These are phyloP conservation scores for Calyptomena viridis DNA, from an alignment of 2,113 vertebrate genomes.

Conservation along the genomic window DNA sequence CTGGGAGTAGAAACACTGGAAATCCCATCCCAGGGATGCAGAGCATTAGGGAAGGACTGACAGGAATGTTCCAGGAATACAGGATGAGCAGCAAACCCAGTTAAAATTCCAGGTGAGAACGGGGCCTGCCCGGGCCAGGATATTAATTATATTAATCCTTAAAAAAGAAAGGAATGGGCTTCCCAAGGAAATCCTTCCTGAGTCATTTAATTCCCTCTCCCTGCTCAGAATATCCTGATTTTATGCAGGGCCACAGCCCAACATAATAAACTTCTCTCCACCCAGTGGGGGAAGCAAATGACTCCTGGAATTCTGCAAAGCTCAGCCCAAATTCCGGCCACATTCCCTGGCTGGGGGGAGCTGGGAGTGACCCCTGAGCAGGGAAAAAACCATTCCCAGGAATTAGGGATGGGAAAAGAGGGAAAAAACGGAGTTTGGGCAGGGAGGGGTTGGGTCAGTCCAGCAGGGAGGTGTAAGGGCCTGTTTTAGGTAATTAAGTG, in stretches of 20 bases:
- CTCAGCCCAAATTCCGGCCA: neutral
- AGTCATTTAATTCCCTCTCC: constrained; percentile 46
- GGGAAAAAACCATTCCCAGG: neutral
- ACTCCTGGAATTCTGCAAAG: neutral
- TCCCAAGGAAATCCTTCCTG: constrained; percentile 36
- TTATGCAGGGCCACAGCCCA: constrained; percentile 61
- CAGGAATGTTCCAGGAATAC: neutral
- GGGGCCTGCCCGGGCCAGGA: neutral
- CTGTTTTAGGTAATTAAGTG: neutral
- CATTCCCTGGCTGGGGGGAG: neutral
- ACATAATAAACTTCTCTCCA: constrained; percentile 33
- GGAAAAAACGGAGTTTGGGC: neutral
- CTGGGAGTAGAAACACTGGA: neutral
- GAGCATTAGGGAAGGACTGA: neutral
- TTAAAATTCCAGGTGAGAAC: constrained; percentile 27
- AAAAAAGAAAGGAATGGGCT: constrained; percentile 13
- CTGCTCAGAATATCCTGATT: constrained; percentile 33
- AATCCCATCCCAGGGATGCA: neutral
- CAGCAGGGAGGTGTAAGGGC: neutral
- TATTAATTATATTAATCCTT: constrained; percentile 59
- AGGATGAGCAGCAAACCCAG: neutral
- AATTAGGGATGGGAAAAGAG: neutral
- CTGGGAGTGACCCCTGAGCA: neutral
- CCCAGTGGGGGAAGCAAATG: neutral
- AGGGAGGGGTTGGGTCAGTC: neutral